Evolutionary conservation across 2,113 vertebrate species (phyloP), one percentile per base, ranked within the genome.

Genomic region (Hyperopisus bebe): DNA sequence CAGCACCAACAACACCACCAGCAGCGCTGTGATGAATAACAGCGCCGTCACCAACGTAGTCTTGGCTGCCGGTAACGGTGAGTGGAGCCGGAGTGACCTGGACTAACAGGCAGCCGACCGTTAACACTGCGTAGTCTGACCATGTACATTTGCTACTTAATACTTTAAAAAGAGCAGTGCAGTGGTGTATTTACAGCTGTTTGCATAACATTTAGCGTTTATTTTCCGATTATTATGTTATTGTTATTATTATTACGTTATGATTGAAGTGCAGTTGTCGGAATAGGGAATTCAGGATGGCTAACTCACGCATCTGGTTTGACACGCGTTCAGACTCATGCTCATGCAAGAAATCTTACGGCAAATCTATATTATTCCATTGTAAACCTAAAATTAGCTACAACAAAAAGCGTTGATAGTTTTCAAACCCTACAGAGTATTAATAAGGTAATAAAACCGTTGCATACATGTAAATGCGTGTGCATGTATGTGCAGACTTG

Each of bases 1-100:
- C 90, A 90, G 21, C 58, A 96, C 91, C 89, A 96, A 95, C 53
- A 95, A 95, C 53, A 95, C 95, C 31, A 93, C 95, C 80, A 91
- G 91, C n/a, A 24, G 82, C 82, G 44, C 19, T 21, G 50, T 51
- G n/a, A 55, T 87, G 85, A 87, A 87, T 39, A 95, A 94, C 88
- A 87, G 93, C 50, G 7, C 93, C 47, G 87, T 91, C 39, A 80
- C 74, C 10, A 95, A 84, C 90, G 92, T 94, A 5, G 88, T 94
- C n/a, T 89, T 93, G 42, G 92, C 93, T 2, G 86, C 87, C 87
- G 94, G 83, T 83, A 95, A 94, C 88, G 94, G 95, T 96, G 93
- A 91, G 91, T 90, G 70, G 31, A 77, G 15, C 35, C 15, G 62
- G 62, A 66, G n/a, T 31, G n/a, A 19, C 3, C 21, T 9, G 39